These are phyloP conservation scores for Trinorchestia longiramus DNA, from an alignment of 1,140 invertebrate species.

Conservation along the genomic window DNA sequence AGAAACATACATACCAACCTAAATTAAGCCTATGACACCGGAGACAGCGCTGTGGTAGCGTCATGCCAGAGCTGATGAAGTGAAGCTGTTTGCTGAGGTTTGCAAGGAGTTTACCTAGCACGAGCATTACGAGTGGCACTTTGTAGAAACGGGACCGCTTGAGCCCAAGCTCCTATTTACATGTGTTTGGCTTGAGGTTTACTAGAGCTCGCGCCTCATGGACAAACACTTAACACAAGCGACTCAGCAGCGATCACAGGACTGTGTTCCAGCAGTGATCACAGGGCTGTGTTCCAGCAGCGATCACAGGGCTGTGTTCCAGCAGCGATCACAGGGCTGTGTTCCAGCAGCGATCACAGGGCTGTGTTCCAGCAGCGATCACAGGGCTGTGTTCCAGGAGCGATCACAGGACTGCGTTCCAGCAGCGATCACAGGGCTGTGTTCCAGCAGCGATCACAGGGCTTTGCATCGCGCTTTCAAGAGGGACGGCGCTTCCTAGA, in stretches of 20 bases:
- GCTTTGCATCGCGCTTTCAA: neutral
- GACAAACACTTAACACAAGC: conserved; percentile 47
- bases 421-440: neutral
- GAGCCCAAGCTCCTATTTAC: conserved; percentile 48
- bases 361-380: neutral
- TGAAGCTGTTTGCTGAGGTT: conserved; percentile 48
- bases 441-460: too few relatives aligned
- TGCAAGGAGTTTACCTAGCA: conserved; percentile 49
- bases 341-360: conserved; percentile 11
- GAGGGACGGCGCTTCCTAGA: neutral
- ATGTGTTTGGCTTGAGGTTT: conserved; percentile 52
- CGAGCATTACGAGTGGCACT: conserved; percentile 26
- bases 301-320: neutral
- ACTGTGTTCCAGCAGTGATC: neutral
- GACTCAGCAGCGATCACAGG: neutral
- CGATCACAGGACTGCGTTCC: too few relatives aligned
- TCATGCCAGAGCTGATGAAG: conserved; percentile 24
- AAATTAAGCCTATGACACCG: neutral
- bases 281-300: neutral
- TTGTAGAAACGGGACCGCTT: conserved; percentile 20
- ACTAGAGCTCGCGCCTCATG: conserved; percentile 42
- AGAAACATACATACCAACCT: neutral
- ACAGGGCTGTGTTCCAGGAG: too few relatives aligned
- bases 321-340: neutral
- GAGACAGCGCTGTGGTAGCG: neutral